phyloP scores from a whole-genome alignment of 2,888 invertebrate species.

The Glaucopsyche alexis region DNA sequence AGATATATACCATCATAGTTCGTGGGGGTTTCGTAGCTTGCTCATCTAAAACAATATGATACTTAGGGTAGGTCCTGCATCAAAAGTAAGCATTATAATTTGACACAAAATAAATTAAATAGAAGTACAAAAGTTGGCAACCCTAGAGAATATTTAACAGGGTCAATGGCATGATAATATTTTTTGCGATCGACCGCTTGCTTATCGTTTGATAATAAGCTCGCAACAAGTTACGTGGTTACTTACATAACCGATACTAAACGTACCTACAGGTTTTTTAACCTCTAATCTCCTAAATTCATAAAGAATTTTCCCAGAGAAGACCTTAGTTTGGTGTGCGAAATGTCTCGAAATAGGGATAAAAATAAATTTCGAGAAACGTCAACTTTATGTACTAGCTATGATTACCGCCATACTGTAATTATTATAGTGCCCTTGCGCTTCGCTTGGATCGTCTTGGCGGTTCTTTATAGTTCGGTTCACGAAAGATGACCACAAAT shows the following conservation, averaged over 20 bases:
- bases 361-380: neutral
- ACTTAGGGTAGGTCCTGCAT: no score
- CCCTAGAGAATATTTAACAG: constrained; percentile 9
- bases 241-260: constrained; percentile 14
- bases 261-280: neutral
- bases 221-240: neutral
- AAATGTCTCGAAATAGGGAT: neutral
- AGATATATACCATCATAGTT: no score
- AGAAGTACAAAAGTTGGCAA: neutral
- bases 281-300: neutral
- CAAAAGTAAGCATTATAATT: no score
- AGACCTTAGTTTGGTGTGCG: neutral
- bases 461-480: no score
- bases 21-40: no score
- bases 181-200: constrained; percentile 8
- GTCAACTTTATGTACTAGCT: neutral
- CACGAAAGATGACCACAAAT: no score
- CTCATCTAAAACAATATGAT: no score
- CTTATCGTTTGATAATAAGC: constrained; percentile 16
- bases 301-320: neutral
- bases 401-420: neutral
- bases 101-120: no score
- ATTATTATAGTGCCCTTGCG: no score
- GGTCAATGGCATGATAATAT: constrained; percentile 32
- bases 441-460: no score